Evolutionary conservation across 1,140 invertebrate species (phyloP), one percentile per base, ranked within the genome.

Genomic region (Listronotus bonariensis): DNA sequence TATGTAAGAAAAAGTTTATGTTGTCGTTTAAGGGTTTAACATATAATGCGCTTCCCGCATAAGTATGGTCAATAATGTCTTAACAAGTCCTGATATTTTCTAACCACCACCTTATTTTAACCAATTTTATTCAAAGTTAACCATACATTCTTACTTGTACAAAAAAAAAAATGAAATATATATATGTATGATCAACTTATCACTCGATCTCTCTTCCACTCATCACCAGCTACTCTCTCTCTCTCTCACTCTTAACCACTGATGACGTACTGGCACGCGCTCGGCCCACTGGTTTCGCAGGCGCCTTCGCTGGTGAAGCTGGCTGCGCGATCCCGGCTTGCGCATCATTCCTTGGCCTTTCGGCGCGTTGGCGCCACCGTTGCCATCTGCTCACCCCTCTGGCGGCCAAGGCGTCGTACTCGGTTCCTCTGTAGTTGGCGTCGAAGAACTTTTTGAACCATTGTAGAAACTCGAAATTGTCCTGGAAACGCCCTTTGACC

Each of bases 391-490:
- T 95, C 88, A 92, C 92, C 72, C 89, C 90, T 71, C 96, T 84
- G 73, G 91, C 90, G 53, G 85, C 86, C 68, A 95, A 79, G 43
- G 96, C 88, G 84, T 97, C 92, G 81, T 98, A 98, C 67, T 93
- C 92, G 69, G 87, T 86, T 76, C 93, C 94, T 79, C 90, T 88
- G 84, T 96, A 97, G 85, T 99, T 98, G 67, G 95, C 95, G 83
- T 98, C 96, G 84, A 97, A 98, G 82, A 98, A 98, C 81, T 97
- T 97, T 86, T 98, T 98, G 85, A 99, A 98, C 96, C 96, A 98
- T 85, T 98, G 96, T 69, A 98, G 88, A 85, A 98, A 98, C 81
- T 98, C 96, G 86, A 98, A 98, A 84, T 98, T 98, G 85, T 98
- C 96, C 87, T 95, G 92, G 82, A 97, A 97, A 71, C 92, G 88